Evolutionary conservation across 2,888 invertebrate species (phyloP).

Genomic region (Drosophila mayaguana): DNA sequence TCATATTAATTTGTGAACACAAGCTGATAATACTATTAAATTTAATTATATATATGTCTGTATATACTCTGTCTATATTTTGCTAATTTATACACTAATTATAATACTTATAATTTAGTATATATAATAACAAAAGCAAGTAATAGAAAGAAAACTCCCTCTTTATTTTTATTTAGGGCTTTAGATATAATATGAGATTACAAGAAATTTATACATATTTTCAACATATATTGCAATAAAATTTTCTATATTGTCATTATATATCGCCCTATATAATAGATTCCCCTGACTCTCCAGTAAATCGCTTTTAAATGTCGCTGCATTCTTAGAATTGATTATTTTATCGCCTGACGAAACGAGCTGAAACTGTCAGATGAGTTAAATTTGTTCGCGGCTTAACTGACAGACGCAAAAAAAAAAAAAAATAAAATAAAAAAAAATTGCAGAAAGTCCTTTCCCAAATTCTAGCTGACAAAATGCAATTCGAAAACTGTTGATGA

Average conservation of each 20-base stretch:
- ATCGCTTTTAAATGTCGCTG: background rate
- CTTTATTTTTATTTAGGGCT: too few relatives aligned
- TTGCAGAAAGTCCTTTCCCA: conserved; percentile 25
- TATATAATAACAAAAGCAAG: too few relatives aligned
- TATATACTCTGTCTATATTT: too few relatives aligned
- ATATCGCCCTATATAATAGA: too few relatives aligned
- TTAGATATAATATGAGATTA: too few relatives aligned
- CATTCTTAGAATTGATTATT: conserved; percentile 9
- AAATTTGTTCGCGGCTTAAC: conserved; percentile 34
- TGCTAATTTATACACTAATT: too few relatives aligned
- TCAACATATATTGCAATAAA: too few relatives aligned
- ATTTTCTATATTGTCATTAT: background rate
- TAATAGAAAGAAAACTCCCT: too few relatives aligned
- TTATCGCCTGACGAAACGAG: conserved; percentile 16
- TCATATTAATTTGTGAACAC: background rate
- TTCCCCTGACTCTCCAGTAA: background rate
- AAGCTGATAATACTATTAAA: background rate
- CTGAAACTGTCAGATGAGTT: conserved; percentile 10
- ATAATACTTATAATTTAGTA: too few relatives aligned
- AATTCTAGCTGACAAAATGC: conserved; percentile 33
- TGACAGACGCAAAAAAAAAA: conserved; percentile 2
- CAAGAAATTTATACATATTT: too few relatives aligned
- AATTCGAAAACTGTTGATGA: conserved; percentile 29
- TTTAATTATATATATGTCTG: too few relatives aligned
- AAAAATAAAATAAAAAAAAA: background rate